These are phyloP conservation scores for Amiota minor DNA, from an alignment of 2,888 invertebrate species.

Conservation along the genomic window DNA sequence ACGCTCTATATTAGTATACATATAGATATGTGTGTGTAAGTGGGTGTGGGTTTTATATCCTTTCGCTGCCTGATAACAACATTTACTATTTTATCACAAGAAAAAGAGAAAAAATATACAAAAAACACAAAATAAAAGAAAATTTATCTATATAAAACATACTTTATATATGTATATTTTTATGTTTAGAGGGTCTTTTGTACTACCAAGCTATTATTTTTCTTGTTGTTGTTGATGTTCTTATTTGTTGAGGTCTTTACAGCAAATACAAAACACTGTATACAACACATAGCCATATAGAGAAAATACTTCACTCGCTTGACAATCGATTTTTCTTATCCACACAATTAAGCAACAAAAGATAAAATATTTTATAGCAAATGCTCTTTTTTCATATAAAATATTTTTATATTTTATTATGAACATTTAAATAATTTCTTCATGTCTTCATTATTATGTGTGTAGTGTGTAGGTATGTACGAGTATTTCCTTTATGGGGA, in stretches of 20 bases:
- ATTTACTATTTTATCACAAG: conserved; percentile 69
- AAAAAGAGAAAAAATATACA: conserved; percentile 39
- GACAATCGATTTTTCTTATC: conserved; percentile 56
- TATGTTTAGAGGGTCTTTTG: conserved; percentile 39
- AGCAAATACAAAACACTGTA: conserved; percentile 24
- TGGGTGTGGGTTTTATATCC: conserved; percentile 60
- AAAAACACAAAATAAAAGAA: conserved; percentile 21
- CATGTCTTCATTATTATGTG: too few species aligned
- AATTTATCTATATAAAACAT: conserved; percentile 22
- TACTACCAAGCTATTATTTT: conserved; percentile 21
- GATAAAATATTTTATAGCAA: conserved; percentile 23
- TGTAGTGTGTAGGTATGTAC: too few species aligned
- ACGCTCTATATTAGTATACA: background rate
- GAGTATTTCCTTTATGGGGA: too few species aligned
- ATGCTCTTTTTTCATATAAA: background rate
- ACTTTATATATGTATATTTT: conserved; percentile 38
- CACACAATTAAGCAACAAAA: conserved; percentile 50
- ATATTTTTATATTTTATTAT: too few species aligned
- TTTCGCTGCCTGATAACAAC: conserved; percentile 67
- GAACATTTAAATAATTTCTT: too few species aligned
- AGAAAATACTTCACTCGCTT: conserved; percentile 12
- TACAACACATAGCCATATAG: conserved; percentile 23
- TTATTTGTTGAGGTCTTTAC: conserved; percentile 38
- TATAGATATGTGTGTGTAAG: conserved; percentile 38
- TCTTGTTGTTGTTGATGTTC: conserved; percentile 34